phyloP scores from a whole-genome alignment of 2,113 vertebrate genomes.

The Psophia crepitans region DNA sequence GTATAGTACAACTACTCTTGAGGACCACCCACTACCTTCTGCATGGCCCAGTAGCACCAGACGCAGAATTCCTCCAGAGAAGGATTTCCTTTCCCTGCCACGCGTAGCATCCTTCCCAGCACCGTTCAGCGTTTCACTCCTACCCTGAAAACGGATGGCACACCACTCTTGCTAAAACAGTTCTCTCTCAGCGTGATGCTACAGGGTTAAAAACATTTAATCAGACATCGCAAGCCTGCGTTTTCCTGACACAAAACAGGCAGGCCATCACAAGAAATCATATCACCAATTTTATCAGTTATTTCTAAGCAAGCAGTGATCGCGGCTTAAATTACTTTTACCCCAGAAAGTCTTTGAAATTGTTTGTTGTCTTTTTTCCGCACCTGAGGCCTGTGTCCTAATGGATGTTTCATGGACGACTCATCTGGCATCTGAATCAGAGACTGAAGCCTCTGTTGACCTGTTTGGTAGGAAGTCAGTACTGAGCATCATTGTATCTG shows the following conservation, averaged over 20 bases:
- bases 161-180: background rate
- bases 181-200: background rate
- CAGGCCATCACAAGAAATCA: conserved; percentile 14
- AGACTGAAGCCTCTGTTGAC: conserved; percentile 26
- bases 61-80: background rate
- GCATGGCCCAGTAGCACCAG: accelerated
- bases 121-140: background rate
- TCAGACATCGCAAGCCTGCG: background rate
- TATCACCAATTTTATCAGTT: background rate
- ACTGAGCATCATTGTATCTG: conserved; percentile 19
- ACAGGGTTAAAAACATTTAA: background rate
- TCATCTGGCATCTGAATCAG: background rate
- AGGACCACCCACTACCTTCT: background rate
- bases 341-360: background rate
- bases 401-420: background rate
- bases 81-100: background rate
- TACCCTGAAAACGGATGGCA: background rate
- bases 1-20: background rate
- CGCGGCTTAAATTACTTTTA: background rate
- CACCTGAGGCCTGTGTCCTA: conserved; percentile 2
- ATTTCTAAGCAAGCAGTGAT: conserved; percentile 1
- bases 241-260: background rate
- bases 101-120: background rate
- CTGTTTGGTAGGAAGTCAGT: conserved; percentile 4
- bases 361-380: background rate